phyloP scores from a whole-genome alignment of 2,888 invertebrate genomes.

The Thereva unica region DNA sequence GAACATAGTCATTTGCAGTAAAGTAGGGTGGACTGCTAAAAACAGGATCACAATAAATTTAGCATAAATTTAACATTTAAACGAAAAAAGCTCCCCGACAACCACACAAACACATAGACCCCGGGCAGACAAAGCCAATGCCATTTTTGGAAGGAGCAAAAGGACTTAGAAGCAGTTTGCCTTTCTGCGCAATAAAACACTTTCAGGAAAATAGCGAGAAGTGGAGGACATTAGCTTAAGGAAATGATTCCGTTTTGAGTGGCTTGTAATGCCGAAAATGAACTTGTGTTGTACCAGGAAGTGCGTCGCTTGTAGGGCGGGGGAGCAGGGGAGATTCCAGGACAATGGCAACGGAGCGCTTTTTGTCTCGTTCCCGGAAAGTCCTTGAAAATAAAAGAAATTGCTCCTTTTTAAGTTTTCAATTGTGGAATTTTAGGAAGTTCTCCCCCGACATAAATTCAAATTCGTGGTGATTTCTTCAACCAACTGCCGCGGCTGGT shows the following conservation, averaged over 20 bases:
- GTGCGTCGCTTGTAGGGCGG: neutral
- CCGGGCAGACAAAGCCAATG: no score
- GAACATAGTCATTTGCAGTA: slow-evolving; percentile 17
- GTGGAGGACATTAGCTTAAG: slow-evolving; percentile 17
- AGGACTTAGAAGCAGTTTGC: neutral
- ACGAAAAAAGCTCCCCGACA: slow-evolving; percentile 26
- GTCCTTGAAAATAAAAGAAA: no score
- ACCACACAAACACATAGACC: neutral
- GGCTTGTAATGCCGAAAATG: slow-evolving; percentile 16
- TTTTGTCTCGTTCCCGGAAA: no score
- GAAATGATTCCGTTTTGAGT: slow-evolving; percentile 27
- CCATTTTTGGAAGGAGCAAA: no score
- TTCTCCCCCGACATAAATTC: no score
- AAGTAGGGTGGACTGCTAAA: slow-evolving; percentile 35
- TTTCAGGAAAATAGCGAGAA: neutral
- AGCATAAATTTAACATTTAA: slow-evolving; percentile 40
- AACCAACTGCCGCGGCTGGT: no score
- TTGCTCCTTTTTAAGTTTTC: no score
- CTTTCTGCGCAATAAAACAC: slow-evolving; percentile 26
- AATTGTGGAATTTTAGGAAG: no score
- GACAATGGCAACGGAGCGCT: no score
- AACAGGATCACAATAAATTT: slow-evolving; percentile 40
- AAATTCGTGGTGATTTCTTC: no score
- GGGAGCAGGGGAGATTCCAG: no score
- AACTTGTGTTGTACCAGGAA: slow-evolving; percentile 10